Percentiles rank a stretch among this genome's conserved stretches.
Evolutionary conservation across 2,797 vertebrate genomes (phyloP).

Genomic region (Molossus molossus): DNA sequence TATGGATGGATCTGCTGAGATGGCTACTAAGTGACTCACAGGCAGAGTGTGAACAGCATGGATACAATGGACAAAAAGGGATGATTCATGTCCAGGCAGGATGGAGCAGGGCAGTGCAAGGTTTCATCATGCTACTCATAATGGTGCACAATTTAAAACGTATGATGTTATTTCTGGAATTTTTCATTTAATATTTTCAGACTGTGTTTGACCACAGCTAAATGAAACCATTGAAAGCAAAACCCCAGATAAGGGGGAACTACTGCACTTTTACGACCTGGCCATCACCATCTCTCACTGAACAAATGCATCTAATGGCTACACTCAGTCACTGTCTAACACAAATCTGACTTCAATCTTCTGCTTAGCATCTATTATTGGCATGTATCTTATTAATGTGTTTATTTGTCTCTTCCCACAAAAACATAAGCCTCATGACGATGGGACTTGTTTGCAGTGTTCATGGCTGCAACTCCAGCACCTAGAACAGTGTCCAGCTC

Average conservation of each 20-base stretch:
- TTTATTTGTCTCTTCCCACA: not conserved
- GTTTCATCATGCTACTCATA: not conserved
- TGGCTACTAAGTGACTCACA: not conserved
- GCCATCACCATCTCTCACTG: not conserved
- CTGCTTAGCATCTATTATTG: not conserved
- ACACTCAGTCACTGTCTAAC: not conserved
- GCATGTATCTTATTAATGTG: not conserved
- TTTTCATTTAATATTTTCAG: not conserved
- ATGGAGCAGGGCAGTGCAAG: not conserved
- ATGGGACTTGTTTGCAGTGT: not conserved
- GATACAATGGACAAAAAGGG: not conserved
- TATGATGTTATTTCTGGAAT: not conserved
- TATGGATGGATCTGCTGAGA: not conserved
- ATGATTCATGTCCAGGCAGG: not conserved
- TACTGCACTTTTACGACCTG: not conserved
- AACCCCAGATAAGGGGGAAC: not conserved
- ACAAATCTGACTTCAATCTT: slow-evolving; percentile 22
- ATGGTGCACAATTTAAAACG: not conserved
- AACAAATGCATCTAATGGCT: not conserved
- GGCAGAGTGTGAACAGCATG: too few species aligned
- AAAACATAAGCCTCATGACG: not conserved
- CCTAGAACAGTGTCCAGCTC: not conserved
- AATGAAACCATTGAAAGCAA: not conserved
- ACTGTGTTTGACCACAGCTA: not conserved
- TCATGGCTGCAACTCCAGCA: not conserved